Evolutionary conservation across 1,140 invertebrate genomes (phyloP), one percentile per base, ranked within the genome.

Genomic region (Zaprionus ornatus): DNA sequence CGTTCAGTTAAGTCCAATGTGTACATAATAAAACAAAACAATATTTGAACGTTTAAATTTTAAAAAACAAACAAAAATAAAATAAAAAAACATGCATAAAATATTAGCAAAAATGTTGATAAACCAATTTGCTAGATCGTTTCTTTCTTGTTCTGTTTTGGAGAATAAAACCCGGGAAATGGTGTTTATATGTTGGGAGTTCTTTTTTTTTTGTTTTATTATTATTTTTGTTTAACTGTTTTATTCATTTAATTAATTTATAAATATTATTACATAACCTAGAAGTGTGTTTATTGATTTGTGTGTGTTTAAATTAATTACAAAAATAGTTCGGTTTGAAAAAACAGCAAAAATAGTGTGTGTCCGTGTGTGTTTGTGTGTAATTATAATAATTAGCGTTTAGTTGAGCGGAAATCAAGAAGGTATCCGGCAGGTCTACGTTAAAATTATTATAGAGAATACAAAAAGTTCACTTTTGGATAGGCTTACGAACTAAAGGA

Each of bases 261-360:
- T 90, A 90, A 90, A 90, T 90, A 90, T 90, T 88, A 88, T 90
- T 85, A 90, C 76, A 85, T 90, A 90, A 85, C 85, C 85, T 90
- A 90, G 45, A 82, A 77, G 69, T 84, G 78, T 88, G 66, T 29
- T 79, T 71, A 74, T 29, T 79, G 19, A 64, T 48, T 45, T 59
- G 40, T 77, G 27, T 63, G 50, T 54, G 25, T 62, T 86, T 88
- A 90, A 88, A 90, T 85, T 90, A 90, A 90, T 90, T 90, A 90
- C 85, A 90, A 90, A 90, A 90, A 90, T 90, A 90, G 79, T 90
- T 88, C 76, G 77, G 73, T 90, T 90, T 90, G 76, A 85, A 79
- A 90, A 77, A 86, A 81, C 61, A 82, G 73, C 69, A 85, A 68
- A 79, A 74, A 71, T 70, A 35, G 68, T 50, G 45, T 12, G 10